A percentile compares a stretch with the other conserved stretches of the same genome.
phyloP scores from a whole-genome alignment of 2,888 invertebrate genomes.

The Thelaira solivaga region DNA sequence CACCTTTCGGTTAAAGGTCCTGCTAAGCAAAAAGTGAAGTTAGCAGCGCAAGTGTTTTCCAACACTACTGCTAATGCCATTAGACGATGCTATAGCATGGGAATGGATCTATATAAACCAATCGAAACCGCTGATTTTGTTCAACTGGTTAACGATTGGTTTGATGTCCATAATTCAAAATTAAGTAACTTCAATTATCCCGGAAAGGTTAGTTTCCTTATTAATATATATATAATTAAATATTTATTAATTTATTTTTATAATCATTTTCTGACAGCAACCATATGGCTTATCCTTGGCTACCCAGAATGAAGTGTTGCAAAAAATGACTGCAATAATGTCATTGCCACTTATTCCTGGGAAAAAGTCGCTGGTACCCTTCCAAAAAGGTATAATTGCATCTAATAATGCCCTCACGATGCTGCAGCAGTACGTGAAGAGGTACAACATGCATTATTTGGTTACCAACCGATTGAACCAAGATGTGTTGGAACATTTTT shows the following conservation, averaged over 20 bases:
- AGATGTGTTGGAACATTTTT: neutral
- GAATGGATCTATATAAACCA: neutral
- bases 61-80: neutral
- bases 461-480: neutral
- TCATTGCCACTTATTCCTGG: too few species aligned
- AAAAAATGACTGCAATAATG: too few species aligned
- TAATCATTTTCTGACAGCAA: too few species aligned
- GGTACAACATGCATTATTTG: neutral
- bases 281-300: too few species aligned
- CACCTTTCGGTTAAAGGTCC: neutral
- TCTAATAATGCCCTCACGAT: too few species aligned
- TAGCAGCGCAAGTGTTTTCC: neutral
- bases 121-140: neutral
- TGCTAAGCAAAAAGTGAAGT: neutral
- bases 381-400: too few species aligned
- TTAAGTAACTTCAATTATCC: neutral
- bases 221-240: neutral
- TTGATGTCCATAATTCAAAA: too few species aligned
- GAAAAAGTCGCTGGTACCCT: too few species aligned
- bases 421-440: too few species aligned
- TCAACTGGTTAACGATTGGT: neutral
- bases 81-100: neutral
- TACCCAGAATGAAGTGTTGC: too few species aligned
- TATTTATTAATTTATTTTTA: too few species aligned
- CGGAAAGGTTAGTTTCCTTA: neutral